Base-by-base conservation (phyloP, 2,797 vertebrate species). In the Fistularia commersonii region DNA sequence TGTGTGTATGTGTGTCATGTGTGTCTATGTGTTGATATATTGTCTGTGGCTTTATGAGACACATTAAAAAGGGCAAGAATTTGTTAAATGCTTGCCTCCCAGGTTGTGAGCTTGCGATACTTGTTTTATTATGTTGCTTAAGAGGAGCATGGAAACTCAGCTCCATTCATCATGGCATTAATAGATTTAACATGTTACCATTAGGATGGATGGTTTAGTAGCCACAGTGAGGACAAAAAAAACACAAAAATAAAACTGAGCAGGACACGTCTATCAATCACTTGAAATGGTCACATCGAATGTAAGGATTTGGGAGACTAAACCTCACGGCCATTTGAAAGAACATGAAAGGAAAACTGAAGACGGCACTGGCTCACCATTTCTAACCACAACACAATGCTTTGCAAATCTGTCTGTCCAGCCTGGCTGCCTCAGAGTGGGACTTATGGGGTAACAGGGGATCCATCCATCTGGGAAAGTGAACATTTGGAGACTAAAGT, bases 401-500 rank as follows among this genome's bases (percentile, higher is more conserved):
- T 57, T 1, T 7, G 48, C 57, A 60, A 54, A 23, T 23, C 40
- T 47, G 59, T 39, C 46, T 46, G 50, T 73, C 45, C 45, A 46
- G 57, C 56, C 48, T 14, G 44, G 13, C 53, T 13, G 45, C 43
- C 45, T 69, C 45, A 31, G 3, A 41, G 31, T 43, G 35, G 46
- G 43, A 48, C 59, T 66, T 31, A 45, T 15, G 45, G 55, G 48
- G 46, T 45, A 39, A 55, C 50, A 46, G 46, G 57, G 57, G 51
- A 60, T 55, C 56, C n/a, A n/a, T 73, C 66, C 76, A 73, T 76
- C 74, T 85, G 80, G 66, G 46, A 79, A 83, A 85, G 58, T 51
- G 63, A 72, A 38, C 53, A 59, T 41, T 61, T 12, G 45, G 57
- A 67, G 32, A 61, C 54, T 61, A 77, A 80, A 48, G 39, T 23